Percentiles rank a stretch among this genome's conserved stretches.
phyloP scores from a whole-genome alignment of 2,888 invertebrate species.

The Therioaphis trifolii region DNA sequence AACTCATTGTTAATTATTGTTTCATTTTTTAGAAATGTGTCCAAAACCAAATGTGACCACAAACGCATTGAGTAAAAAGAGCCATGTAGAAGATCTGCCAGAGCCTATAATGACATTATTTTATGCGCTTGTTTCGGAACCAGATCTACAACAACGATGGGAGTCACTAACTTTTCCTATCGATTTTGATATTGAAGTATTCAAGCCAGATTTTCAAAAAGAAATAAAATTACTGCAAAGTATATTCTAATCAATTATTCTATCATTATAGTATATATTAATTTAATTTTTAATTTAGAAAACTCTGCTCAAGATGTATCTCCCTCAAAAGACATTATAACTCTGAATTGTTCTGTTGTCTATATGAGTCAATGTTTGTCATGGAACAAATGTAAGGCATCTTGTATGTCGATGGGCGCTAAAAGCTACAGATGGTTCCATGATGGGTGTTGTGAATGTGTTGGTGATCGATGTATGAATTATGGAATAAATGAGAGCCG shows the following conservation, averaged over 20 bases:
- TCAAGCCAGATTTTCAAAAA: slow-evolving; percentile 72
- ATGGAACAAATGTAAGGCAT: slow-evolving; percentile 84
- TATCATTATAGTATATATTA: background rate
- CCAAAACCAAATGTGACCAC: slow-evolving; percentile 82
- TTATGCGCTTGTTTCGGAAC: slow-evolving; percentile 76
- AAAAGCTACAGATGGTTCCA: slow-evolving; percentile 92
- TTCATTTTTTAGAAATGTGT: slow-evolving; percentile 80
- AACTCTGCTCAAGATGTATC: slow-evolving; percentile 68
- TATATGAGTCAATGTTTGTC: slow-evolving; percentile 91
- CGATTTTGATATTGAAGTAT: slow-evolving; percentile 78
- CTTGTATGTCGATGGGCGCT: slow-evolving; percentile 86
- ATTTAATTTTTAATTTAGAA: slow-evolving; percentile 64
- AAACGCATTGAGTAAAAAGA: slow-evolving; percentile 80
- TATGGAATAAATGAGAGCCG: slow-evolving; percentile 90
- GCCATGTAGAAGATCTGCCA: slow-evolving; percentile 85
- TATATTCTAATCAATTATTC: background rate
- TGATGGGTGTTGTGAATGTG: slow-evolving; percentile 93
- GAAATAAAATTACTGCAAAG: slow-evolving; percentile 47
- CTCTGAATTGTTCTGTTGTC: slow-evolving; percentile 90
- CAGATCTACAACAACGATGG: slow-evolving; percentile 84
- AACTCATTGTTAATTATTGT: background rate
- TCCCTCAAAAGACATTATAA: slow-evolving; percentile 69
- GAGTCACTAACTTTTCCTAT: slow-evolving; percentile 84
- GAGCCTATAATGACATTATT: slow-evolving; percentile 88
- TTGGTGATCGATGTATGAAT: slow-evolving; percentile 87